Percentiles rank a stretch among this genome's conserved stretches.
Conservation (phyloP, 2,888 invertebrate species). For the Tribolium freemani region DNA sequence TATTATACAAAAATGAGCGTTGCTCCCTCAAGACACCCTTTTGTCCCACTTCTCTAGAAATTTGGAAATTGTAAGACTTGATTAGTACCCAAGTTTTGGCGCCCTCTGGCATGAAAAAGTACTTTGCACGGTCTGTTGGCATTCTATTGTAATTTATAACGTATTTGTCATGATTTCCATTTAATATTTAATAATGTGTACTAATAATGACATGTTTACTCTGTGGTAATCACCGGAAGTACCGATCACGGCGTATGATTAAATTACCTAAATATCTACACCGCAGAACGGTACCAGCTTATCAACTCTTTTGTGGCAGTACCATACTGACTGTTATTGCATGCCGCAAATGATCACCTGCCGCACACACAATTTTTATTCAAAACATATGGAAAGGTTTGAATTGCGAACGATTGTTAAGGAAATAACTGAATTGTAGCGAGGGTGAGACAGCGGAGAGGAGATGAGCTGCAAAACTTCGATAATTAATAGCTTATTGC, state of each 20-base stretch:
- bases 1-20: constrained; percentile 2
- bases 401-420: not conserved
- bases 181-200: constrained; percentile 65
- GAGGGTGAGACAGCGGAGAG: not conserved
- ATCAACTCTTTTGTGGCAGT: constrained; percentile 30
- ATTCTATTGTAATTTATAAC: constrained; percentile 62
- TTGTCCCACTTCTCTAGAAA: too few species aligned
- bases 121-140: constrained; percentile 57
- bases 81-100: not conserved
- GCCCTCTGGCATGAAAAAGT: constrained; percentile 1
- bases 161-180: constrained; percentile 66
- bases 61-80: too few species aligned
- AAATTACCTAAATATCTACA: constrained; percentile 64
- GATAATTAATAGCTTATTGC: not conserved
- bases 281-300: constrained; percentile 57
- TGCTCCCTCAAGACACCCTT: not conserved
- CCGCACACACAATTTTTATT: not conserved
- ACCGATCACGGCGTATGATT: constrained; percentile 64
- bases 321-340: constrained; percentile 17
- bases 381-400: not conserved
- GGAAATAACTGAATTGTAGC: constrained; percentile 1
- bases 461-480: not conserved
- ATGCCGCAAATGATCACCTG: constrained; percentile 36
- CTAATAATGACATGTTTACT: constrained; percentile 65
- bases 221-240: constrained; percentile 64